Base-by-base conservation (phyloP, 1,140 invertebrate genomes). In the Trichogramma pretiosum region DNA sequence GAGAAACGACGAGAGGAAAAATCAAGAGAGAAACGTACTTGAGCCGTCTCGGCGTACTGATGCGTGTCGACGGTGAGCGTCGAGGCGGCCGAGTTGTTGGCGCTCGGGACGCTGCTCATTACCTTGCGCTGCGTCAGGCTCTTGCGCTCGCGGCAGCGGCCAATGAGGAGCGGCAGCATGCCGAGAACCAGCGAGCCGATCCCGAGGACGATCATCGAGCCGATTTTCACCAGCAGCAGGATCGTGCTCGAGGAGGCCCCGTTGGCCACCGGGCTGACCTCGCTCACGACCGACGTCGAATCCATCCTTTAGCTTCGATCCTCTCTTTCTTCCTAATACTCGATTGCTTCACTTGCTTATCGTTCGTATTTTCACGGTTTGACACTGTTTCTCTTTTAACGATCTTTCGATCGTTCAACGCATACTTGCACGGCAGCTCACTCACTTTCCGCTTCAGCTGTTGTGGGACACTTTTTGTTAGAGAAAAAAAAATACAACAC, bases 191-290 rank as follows among this genome's bases (percentile, higher is more conserved):
- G 61, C 0, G 76, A 77, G 1, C 74, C 68, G 1, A 73, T 58
- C 0, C 77, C 77, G 11, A 80, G 59, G 3, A 74, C 63, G 11
- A 75, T 35, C 74, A 80, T 78, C 9, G 77, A 71, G 5, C 73
- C 67, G 23, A 78, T 65, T 57, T 80, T 79, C 0, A 74, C 67
- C 9, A 72, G 40, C 3, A 76, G 36, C 0, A 70, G 50, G 7
- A 62, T 50, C 33, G 53, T 50, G 4, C 17, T 13, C 1, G 45
- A 16, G 11, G 26, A 38, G 3, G 39, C 18, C 0, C 34, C 45
- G 13, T 26, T 28, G 7, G 45, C 50, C 1, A 50, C 48, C 1
- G 52, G 28, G n/a, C n/a, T n/a, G 24, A 21, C 13, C 39, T 40
- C 21, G 37, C n/a, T 46, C 2, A 53, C 33, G 9, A 46, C 38